These are phyloP conservation scores for Stictocephala bisonia DNA, from an alignment of 2,888 invertebrate species.

Conservation along the genomic window DNA sequence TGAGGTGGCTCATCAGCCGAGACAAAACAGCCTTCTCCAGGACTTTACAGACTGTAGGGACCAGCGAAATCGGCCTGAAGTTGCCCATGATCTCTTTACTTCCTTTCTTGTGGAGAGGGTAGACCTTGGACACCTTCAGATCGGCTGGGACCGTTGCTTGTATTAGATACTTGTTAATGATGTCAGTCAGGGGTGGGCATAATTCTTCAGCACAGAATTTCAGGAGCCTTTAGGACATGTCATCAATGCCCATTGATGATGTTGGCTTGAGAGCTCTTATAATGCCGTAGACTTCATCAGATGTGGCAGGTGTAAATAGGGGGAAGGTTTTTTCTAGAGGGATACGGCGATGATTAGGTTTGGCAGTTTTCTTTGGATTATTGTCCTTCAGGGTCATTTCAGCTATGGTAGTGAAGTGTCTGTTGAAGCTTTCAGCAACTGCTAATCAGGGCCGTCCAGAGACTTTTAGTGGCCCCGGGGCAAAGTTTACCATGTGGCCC, in stretches of 20 bases:
- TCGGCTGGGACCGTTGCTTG: background rate
- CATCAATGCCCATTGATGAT: background rate
- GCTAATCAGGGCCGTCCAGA: too few relatives aligned
- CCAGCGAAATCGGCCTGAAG: background rate
- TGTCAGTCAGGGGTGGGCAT: background rate
- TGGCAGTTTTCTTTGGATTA: background rate
- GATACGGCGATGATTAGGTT: too few relatives aligned
- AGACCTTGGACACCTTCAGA: background rate
- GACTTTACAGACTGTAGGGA: background rate
- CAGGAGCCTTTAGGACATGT: background rate
- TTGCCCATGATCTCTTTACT: background rate
- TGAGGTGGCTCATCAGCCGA: background rate
- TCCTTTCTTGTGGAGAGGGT: slow-evolving; percentile 3
- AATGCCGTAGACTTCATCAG: background rate
- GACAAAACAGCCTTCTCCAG: background rate
- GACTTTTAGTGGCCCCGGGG: too few relatives aligned
- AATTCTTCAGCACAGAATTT: background rate
- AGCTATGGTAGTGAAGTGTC: background rate
- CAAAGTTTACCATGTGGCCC: too few relatives aligned
- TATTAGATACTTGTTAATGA: background rate
- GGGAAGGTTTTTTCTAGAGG: background rate
- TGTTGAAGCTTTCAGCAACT: background rate
- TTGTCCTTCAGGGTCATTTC: background rate
- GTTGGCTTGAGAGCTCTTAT: background rate
- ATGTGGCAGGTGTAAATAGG: background rate